Conservation (phyloP, 2,888 invertebrate species). For the Sesia bembeciformis region DNA sequence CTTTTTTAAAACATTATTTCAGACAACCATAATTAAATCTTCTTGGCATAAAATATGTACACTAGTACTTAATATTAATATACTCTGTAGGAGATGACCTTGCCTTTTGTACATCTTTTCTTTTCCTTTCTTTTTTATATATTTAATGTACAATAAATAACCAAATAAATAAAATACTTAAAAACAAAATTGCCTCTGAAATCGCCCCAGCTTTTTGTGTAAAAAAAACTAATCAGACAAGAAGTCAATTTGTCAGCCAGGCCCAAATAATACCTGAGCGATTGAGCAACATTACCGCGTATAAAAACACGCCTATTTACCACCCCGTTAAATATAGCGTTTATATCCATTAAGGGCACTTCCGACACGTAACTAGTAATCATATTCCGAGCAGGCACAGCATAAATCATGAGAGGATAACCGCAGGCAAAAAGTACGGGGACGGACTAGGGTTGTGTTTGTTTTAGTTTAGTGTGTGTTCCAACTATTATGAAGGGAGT, state of each 20-base stretch:
- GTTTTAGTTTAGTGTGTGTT: background rate
- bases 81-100: too few species aligned
- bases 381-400: slow-evolving; percentile 62
- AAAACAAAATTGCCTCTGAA: too few species aligned
- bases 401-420: slow-evolving; percentile 64
- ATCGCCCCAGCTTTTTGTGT: too few species aligned
- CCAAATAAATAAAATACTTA: too few species aligned
- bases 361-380: slow-evolving; percentile 61
- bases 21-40: too few species aligned
- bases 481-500: too few species aligned
- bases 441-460: slow-evolving; percentile 16
- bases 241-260: slow-evolving; percentile 6
- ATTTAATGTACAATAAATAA: too few species aligned
- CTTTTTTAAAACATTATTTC: too few species aligned
- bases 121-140: too few species aligned
- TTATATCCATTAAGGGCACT: slow-evolving; percentile 69
- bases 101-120: too few species aligned
- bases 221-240: slow-evolving; percentile 2
- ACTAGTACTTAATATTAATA: too few species aligned
- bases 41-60: too few species aligned
- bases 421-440: slow-evolving; percentile 54
- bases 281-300: slow-evolving; percentile 23
- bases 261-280: slow-evolving; percentile 21
- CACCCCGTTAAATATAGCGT: slow-evolving; percentile 56
- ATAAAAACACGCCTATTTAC: slow-evolving; percentile 37